A percentile compares a stretch with the other conserved stretches of the same genome.
These are phyloP conservation scores for Brachyrhaphis roseni DNA, from an alignment of 2,797 vertebrate species.

Conservation along the genomic window DNA sequence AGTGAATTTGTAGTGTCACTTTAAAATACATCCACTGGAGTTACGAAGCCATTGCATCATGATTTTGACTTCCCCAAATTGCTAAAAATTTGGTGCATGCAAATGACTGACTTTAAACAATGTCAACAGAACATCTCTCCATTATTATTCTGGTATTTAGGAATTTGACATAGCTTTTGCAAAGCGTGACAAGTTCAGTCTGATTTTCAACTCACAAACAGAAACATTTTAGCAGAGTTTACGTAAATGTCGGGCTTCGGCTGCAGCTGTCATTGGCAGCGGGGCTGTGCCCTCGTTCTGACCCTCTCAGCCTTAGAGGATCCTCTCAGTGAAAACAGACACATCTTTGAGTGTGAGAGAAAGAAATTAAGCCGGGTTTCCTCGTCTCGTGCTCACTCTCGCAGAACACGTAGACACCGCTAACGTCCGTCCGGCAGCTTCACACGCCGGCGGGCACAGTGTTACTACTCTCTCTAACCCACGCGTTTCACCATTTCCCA, in stretches of 20 bases:
- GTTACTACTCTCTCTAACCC: conserved; percentile 40
- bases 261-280: neutral
- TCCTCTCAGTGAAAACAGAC: conserved; percentile 14
- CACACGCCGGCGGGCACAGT: conserved; percentile 42
- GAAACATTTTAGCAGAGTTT: neutral
- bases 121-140: neutral
- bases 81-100: neutral
- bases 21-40: neutral
- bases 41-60: neutral
- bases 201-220: neutral
- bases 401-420: conserved; percentile 18
- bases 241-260: neutral
- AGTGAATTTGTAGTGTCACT: neutral
- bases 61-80: neutral
- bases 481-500: conserved; percentile 38
- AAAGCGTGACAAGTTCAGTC: neutral
- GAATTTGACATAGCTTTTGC: neutral
- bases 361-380: conserved; percentile 27
- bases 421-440: conserved; percentile 50
- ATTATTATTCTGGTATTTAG: neutral
- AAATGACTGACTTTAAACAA: neutral
- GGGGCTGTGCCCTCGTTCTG: neutral
- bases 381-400: conserved; percentile 11
- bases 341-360: conserved; percentile 14
- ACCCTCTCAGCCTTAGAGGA: conserved; percentile 30